Base-by-base conservation (phyloP, 92 coral and sea anemone species). In the Palythoa grandiflora region DNA sequence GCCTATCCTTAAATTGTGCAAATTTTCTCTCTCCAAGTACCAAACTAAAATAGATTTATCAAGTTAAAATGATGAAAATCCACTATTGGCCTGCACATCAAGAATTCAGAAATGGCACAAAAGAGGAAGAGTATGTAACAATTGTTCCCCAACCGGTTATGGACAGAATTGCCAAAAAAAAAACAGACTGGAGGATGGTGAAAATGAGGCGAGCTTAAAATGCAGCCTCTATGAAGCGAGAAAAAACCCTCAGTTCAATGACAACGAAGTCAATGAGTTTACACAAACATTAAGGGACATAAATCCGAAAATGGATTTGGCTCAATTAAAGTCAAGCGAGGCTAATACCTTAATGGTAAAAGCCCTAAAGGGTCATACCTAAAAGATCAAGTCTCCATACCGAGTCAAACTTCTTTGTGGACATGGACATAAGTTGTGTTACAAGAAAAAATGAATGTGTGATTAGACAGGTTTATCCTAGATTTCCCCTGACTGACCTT, bases 161-260 rank as follows among this genome's bases (percentile, higher is more conserved):
- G 92, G 75, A 79, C 52, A 55, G 37, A 19, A 47, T 84, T 78
- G 93, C 90, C 12, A n/a, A n/a, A 84, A 70, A n/a, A 90, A 94
- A 81, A 85, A 86, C 73, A 83, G 76, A 84, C 71, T 89, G 9
- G 89, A 84, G 20, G 90, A 89, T 28, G 57, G 57, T 73, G 73
- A 73, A 80, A 75, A 75, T 6, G 80, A 76, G 40, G 6, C 71
- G 6, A 92, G 98, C 7, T 65, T 94, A 9, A 87, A 86, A 65
- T 92, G 92, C 79, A 59, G 35, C 1, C 77, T 94, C 13, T 91
- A 89, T 68, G 98, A 94, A 80, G 93, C 94, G 15, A 60, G 93
- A 36, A 80, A 54, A 12, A 81, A 87, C 15, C 16, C 53, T 9
- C 21, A 83, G 35, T 36, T 50, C 11, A 68, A 91, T 76, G 53